Evolutionary conservation across 2,797 vertebrate genomes (phyloP).

Genomic region (Centroberyx gerrardi): DNA sequence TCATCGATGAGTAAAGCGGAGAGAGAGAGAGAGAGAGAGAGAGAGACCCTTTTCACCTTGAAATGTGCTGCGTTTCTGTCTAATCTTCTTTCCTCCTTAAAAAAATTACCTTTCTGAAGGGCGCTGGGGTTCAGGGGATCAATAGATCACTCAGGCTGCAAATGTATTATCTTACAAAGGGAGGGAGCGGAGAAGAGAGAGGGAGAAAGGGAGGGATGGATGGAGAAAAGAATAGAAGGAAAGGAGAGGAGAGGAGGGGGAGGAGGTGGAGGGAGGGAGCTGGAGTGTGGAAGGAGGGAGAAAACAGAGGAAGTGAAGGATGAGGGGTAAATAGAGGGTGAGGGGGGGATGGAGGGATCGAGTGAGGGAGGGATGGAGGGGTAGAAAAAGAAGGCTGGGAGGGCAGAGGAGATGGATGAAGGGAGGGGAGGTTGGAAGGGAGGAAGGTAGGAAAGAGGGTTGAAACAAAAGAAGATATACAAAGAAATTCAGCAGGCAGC

Average conservation of each 20-base stretch:
- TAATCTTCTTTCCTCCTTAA: conserved; percentile 81
- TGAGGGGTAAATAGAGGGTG: conserved; percentile 41
- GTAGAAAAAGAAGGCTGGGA: conserved; percentile 15
- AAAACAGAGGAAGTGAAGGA: conserved; percentile 57
- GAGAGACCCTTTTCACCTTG: conserved; percentile 77
- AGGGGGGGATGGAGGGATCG: conserved; percentile 44
- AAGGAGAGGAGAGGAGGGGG: no score
- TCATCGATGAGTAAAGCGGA: conserved; percentile 44
- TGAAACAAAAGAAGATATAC: neutral
- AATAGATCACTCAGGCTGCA: conserved; percentile 86
- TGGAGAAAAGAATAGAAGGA: conserved; percentile 28
- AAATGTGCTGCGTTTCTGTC: conserved; percentile 75
- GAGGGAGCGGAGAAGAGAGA: neutral
- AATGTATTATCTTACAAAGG: conserved; percentile 86
- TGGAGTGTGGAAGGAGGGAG: conserved; percentile 28
- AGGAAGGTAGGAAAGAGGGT: neutral
- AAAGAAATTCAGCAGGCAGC: conserved; percentile 9
- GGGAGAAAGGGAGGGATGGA: conserved; percentile 18
- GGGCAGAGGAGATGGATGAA: neutral
- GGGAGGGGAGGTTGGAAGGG: no score
- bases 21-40: conserved; percentile 26
- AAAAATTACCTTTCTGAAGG: conserved; percentile 82
- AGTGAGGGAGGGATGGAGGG: conserved; percentile 34
- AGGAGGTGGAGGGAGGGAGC: neutral
- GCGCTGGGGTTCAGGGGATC: conserved; percentile 77